phyloP scores from a whole-genome alignment of 1,140 invertebrate genomes.

The Scaptomyza graminum region DNA sequence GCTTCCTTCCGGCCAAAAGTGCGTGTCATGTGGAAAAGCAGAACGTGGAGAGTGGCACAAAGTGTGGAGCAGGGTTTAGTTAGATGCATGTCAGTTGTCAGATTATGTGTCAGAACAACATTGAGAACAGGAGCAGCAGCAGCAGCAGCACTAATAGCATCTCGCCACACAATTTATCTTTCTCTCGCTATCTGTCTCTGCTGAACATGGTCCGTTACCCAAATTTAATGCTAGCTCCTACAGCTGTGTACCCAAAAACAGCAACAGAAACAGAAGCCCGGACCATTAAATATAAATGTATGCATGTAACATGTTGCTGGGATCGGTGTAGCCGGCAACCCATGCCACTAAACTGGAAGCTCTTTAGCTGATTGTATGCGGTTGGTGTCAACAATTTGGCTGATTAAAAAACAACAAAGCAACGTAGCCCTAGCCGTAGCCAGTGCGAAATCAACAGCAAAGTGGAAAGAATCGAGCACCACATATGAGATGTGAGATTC shows the following conservation, averaged over 20 bases:
- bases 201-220: constrained; percentile 8
- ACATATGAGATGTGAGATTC: constrained; percentile 11
- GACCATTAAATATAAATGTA: constrained; percentile 57
- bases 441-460: neutral
- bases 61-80: constrained; percentile 37
- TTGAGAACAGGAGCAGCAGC: constrained; percentile 38
- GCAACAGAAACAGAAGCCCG: neutral
- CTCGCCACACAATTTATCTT: constrained; percentile 66
- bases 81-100: constrained; percentile 74
- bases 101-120: constrained; percentile 67
- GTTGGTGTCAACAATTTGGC: constrained; percentile 75
- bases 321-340: neutral
- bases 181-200: neutral
- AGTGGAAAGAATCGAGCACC: neutral
- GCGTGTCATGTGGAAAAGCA: constrained; percentile 57
- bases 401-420: constrained; percentile 69
- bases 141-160: constrained; percentile 29
- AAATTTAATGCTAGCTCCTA: constrained; percentile 17
- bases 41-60: neutral
- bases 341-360: constrained; percentile 9
- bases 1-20: constrained; percentile 50
- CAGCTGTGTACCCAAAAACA: neutral
- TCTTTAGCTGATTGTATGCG: constrained; percentile 68
- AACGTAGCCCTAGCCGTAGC: neutral
- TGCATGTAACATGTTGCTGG: constrained; percentile 53